These are phyloP conservation scores for Tangara arthus DNA, from an alignment of 2,797 vertebrate species.

Conservation along the genomic window DNA sequence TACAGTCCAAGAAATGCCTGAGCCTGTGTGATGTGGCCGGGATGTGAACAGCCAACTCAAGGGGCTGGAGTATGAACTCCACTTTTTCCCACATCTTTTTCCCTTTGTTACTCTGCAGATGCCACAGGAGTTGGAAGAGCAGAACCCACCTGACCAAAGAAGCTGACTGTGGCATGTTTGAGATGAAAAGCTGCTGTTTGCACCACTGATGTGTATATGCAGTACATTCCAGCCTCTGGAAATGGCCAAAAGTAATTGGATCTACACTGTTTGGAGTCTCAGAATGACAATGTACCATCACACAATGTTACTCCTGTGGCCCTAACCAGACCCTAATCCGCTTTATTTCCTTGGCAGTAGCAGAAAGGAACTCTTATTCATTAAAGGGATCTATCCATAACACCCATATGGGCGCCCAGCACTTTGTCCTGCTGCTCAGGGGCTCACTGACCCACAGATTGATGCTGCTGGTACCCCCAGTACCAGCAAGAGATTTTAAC, in stretches of 20 bases:
- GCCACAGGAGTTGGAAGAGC: neutral
- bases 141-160: neutral
- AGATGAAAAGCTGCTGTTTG: neutral
- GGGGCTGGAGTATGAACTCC: neutral
- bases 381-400: neutral
- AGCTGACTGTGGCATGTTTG: neutral
- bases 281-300: neutral
- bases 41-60: neutral
- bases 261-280: neutral
- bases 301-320: neutral
- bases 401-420: neutral
- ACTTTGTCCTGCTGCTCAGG: neutral
- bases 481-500: neutral
- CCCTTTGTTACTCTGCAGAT: neutral
- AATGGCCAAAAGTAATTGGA: fast-evolving
- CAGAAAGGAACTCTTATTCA: neutral
- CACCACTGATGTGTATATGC: neutral
- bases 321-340: neutral
- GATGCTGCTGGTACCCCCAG: neutral
- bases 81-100: neutral
- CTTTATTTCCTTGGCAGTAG: neutral
- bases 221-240: neutral
- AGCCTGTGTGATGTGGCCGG: neutral
- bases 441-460: neutral
- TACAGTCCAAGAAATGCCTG: neutral